Percentiles rank a stretch among this genome's conserved stretches.
Conservation (phyloP, 2,797 vertebrate genomes). For the Melanotaenia trifasciata region DNA sequence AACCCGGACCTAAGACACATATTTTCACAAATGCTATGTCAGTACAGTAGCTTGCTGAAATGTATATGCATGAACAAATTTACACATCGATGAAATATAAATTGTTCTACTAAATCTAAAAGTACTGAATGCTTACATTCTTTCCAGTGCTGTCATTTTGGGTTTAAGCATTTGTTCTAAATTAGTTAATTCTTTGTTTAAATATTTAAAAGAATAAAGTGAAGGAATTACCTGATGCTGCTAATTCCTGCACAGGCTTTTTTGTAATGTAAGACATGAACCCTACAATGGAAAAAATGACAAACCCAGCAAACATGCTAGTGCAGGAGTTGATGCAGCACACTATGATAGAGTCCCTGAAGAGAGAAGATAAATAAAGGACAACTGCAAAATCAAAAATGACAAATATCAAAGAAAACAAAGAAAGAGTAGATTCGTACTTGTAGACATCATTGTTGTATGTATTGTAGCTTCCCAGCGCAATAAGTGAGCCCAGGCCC, state of each 20-base stretch:
- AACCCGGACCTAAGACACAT: conserved; percentile 85
- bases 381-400: not conserved
- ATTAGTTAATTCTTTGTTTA: too few relatives aligned
- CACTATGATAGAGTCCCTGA: conserved; percentile 92
- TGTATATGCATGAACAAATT: not conserved
- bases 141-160: not conserved
- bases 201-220: not conserved
- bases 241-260: conserved; percentile 89
- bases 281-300: conserved; percentile 95
- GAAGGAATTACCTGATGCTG: conserved; percentile 87
- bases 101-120: not conserved
- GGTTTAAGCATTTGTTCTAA: not conserved
- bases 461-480: conserved; percentile 91
- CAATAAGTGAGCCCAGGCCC: conserved; percentile 91
- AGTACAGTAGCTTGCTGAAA: not conserved
- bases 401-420: not conserved
- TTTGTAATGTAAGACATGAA: conserved; percentile 94
- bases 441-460: conserved; percentile 92
- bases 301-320: conserved; percentile 91
- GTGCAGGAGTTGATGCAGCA: conserved; percentile 93
- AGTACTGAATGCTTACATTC: too few relatives aligned
- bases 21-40: not conserved
- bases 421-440: conserved; percentile 40
- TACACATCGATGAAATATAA: not conserved
- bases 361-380: conserved; percentile 14